Evolutionary conservation across 1,140 invertebrate genomes (phyloP), one percentile per base, ranked within the genome.

Genomic region (Temnothorax curvispinosus): DNA sequence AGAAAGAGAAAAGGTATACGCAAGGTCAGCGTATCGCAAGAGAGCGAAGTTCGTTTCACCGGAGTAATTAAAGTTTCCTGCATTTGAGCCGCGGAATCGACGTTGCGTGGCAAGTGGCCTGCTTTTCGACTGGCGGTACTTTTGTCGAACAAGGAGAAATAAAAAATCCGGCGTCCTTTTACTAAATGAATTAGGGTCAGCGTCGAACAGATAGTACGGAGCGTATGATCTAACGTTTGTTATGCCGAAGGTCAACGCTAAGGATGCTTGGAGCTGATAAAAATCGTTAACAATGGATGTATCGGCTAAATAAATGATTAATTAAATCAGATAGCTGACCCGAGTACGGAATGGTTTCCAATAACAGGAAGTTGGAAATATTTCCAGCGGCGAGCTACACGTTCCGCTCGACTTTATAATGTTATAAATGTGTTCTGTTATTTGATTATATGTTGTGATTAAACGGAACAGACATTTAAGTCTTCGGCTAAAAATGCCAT

Each of bases 31-130:
- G 54, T 75, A 67, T 89, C 75, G 75, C 60, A 82, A 87, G 78
- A 85, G 72, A 54, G 50, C 87, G 56, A 76, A 65, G 87, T 74
- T 91, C 90, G 87, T 91, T 87, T 89, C 89, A 67, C 32, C 87
- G 84, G 85, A 87, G 71, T 91, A 91, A 91, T 90, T 91, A 90
- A 91, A 89, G 85, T 91, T 90, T 91, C 80, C 87, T 91, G 87
- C 76, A 72, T 89, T 89, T 89, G 77, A 87, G 41, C 64, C 76
- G 65, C 35, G 74, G 76, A 85, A 52, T 60, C 74, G 64, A n/a
- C 87, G 89, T 91, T 89, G 84, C 90, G 85, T 89, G 80, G 72
- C 87, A 81, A 60, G 32, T 76, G 89, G 13, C 90, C 90, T 85
- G 76, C 32, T 91, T 91, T 81, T 67, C 7, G 38, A 13, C 58